These are phyloP conservation scores for Cephus runcator DNA, from an alignment of 2,888 invertebrate genomes.

Conservation along the genomic window DNA sequence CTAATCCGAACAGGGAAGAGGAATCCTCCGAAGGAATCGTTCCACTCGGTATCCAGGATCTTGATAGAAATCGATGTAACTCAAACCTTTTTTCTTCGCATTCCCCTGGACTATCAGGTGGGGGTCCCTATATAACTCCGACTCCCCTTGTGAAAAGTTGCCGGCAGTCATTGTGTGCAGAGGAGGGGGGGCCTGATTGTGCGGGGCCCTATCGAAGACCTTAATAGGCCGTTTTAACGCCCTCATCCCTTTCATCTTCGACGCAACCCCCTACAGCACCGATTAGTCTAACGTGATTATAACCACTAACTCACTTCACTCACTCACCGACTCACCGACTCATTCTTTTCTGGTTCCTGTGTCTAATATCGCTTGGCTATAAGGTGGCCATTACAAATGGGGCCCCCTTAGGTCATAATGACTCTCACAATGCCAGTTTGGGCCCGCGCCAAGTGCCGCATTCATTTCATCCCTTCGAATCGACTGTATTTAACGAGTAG, in stretches of 20 bases:
- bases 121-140: background rate
- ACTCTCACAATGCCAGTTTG: constrained; percentile 27
- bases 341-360: constrained; percentile 19
- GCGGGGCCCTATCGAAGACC: constrained; percentile 30
- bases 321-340: constrained; percentile 33
- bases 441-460: background rate
- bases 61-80: background rate
- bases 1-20: background rate
- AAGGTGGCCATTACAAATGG: constrained; percentile 18
- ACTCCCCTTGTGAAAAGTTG: constrained; percentile 21
- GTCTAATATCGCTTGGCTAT: constrained; percentile 27
- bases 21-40: background rate
- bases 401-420: constrained; percentile 37
- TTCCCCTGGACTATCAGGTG: background rate
- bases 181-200: constrained; percentile 16
- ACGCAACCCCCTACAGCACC: constrained; percentile 42
- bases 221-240: constrained; percentile 44
- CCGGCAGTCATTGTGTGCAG: constrained; percentile 30
- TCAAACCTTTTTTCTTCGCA: background rate
- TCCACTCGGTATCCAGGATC: background rate
- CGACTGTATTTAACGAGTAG: background rate
- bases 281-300: constrained; percentile 60
- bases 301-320: constrained; percentile 55
- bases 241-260: constrained; percentile 43
- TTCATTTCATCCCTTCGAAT: background rate